A percentile compares a stretch with the other conserved stretches of the same genome.
phyloP scores from a whole-genome alignment of 2,113 vertebrate species.

The Podiceps cristatus region DNA sequence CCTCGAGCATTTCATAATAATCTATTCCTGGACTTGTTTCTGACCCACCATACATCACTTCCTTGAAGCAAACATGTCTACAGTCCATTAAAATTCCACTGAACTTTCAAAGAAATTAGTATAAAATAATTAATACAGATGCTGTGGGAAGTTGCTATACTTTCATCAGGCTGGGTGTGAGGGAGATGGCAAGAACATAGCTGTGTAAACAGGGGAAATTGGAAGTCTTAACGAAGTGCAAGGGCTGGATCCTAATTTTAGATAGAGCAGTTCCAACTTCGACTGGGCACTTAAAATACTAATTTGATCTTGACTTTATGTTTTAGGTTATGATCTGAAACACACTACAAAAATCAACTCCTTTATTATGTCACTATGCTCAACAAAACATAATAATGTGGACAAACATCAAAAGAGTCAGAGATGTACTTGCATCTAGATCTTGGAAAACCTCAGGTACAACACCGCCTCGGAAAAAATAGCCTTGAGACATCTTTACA shows the following conservation, averaged over 20 bases:
- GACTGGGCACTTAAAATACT: neutral
- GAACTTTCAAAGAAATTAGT: neutral
- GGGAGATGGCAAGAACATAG: neutral
- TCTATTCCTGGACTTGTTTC: neutral
- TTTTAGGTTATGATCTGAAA: neutral
- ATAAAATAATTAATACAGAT: neutral
- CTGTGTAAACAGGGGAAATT: neutral
- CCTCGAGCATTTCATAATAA: neutral
- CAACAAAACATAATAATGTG: neutral
- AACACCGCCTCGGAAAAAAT: neutral
- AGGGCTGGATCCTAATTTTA: neutral
- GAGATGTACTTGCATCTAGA: neutral
- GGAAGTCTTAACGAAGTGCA: neutral
- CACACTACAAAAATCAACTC: neutral
- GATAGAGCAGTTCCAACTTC: neutral
- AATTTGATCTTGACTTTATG: neutral
- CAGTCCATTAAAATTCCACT: rapidly evolving
- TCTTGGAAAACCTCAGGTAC: neutral
- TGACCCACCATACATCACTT: neutral
- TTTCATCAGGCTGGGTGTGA: neutral
- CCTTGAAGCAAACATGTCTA: neutral
- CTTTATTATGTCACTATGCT: rapidly evolving
- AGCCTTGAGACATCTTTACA: neutral
- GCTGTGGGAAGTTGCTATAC: neutral
- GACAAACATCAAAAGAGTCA: neutral